Conservation (phyloP, 2,888 invertebrate genomes). For the Octonoba sinensis region DNA sequence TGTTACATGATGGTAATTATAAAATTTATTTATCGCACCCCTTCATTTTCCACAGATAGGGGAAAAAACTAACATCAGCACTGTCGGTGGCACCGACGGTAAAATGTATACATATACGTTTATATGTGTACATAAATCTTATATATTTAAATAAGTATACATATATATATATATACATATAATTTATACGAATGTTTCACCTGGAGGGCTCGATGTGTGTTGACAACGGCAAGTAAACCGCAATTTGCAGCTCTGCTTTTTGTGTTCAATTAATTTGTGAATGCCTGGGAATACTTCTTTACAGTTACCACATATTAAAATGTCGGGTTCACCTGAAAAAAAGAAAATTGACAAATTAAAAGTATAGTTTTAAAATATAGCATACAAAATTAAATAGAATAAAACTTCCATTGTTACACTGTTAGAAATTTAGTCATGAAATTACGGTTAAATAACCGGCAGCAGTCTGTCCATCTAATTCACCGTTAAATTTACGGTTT, state of each 20-base stretch:
- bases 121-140: background rate
- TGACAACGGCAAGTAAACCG: slow-evolving; percentile 79
- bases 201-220: slow-evolving; percentile 56
- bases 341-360: slow-evolving; percentile 32
- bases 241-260: slow-evolving; percentile 80
- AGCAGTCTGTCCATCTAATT: no score
- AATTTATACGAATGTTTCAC: slow-evolving; percentile 11
- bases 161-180: slow-evolving; percentile 3
- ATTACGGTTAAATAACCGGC: no score
- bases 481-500: no score
- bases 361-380: no score
- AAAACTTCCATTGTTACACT: no score
- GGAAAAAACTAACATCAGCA: no score
- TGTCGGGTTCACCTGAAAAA: slow-evolving; percentile 79
- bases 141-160: background rate
- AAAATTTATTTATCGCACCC: no score
- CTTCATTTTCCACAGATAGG: no score
- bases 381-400: no score
- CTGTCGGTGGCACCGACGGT: no score
- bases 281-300: slow-evolving; percentile 81
- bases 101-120: background rate
- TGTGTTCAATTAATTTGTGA: slow-evolving; percentile 80
- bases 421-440: no score
- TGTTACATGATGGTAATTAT: no score
- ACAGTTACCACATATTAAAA: slow-evolving; percentile 83